Conservation (phyloP, 2,113 vertebrate genomes). For the Condylura cristata region DNA sequence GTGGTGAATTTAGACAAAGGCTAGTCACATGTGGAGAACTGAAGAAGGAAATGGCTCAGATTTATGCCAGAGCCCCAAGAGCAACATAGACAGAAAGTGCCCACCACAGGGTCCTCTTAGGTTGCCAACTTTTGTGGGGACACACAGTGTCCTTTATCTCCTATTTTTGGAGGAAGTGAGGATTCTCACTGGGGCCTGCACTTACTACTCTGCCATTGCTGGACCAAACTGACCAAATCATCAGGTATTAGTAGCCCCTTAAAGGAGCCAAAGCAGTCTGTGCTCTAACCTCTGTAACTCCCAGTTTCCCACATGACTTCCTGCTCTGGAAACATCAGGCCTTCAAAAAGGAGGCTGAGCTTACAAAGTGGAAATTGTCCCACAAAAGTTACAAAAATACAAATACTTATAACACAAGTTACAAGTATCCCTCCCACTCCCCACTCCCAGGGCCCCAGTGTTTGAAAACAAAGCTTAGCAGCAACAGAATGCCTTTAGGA, state of each 20-base stretch:
- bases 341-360: neutral
- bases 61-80: neutral
- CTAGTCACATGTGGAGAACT: slow-evolving; percentile 8
- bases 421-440: neutral
- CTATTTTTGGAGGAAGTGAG: neutral
- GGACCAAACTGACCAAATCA: neutral
- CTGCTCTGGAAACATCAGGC: neutral
- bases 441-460: neutral
- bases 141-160: neutral
- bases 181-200: neutral
- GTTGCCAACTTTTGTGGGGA: neutral
- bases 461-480: slow-evolving; percentile 3
- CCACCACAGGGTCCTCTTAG: neutral
- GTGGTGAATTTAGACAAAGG: slow-evolving; percentile 2
- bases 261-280: neutral
- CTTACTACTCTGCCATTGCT: neutral
- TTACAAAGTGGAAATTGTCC: neutral
- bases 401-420: too few species aligned
- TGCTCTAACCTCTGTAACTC: neutral
- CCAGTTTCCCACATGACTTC: neutral
- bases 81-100: neutral
- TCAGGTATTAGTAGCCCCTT: neutral
- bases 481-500: neutral
- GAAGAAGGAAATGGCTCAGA: slow-evolving; percentile 14
- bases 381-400: neutral